Conservation (phyloP, 2,797 vertebrate genomes). For the Lithobates pipiens region DNA sequence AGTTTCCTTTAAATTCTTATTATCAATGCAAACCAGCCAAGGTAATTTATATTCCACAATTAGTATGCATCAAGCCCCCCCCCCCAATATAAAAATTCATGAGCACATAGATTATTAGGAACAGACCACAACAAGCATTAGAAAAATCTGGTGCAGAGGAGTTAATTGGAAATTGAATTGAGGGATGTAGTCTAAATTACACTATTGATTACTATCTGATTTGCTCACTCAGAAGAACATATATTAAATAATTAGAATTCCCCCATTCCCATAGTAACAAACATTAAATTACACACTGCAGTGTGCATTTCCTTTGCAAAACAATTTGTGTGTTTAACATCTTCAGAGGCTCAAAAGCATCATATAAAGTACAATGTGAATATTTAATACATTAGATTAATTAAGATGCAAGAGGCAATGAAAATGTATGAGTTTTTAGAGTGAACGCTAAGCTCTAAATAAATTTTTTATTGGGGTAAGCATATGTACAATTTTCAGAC, state of each 20-base stretch:
- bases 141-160: conserved; percentile 45
- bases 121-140: conserved; percentile 20
- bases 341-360: not conserved
- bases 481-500: not conserved
- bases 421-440: not conserved
- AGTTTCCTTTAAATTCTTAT: not conserved
- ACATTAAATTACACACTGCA: conserved; percentile 50
- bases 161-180: conserved; percentile 62
- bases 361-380: conserved; percentile 12
- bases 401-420: not conserved
- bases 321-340: conserved; percentile 48
- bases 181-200: conserved; percentile 62
- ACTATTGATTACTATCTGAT: conserved; percentile 62
- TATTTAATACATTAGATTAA: conserved; percentile 8
- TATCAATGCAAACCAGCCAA: conserved; percentile 5
- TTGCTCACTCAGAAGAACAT: conserved; percentile 59
- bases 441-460: not conserved
- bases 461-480: not conserved
- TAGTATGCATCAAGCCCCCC: not conserved
- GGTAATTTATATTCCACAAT: conserved; percentile 5
- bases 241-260: conserved; percentile 62
- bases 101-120: conserved; percentile 39
- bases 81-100: conserved; percentile 34
- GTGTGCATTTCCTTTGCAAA: conserved; percentile 41
- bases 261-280: conserved; percentile 61